Base-by-base conservation (phyloP, 2,797 vertebrate species). In the Cryptoblepharus egeriae region DNA sequence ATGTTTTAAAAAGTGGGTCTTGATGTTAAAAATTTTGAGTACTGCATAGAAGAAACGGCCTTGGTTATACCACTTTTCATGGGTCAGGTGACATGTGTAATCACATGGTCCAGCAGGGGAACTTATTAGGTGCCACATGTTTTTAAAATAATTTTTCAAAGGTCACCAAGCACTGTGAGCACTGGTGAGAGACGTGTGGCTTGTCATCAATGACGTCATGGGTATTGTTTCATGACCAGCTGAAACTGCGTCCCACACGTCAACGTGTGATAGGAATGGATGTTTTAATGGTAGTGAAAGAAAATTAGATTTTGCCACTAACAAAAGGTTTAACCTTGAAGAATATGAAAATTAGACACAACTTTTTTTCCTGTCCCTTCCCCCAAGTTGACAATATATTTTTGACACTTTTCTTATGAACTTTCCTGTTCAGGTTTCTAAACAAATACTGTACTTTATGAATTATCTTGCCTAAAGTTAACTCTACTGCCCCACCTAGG, bases 401-500 rank as follows among this genome's bases (percentile, higher is more conserved):
- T 37, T 80, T 64, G 45, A 37, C 42, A 64, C 45, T 37, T 73
- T 64, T 76, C n/a, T 30, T 30, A 12, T 60, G 20, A 16, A 61
- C 42, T 69, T 69, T 76, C 49, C n/a, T 70, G 10, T 76, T 77
- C n/a, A 15, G 3, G 32, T 49, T n/a, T 26, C 3, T 39, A 60
- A 57, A n/a, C 26, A 4, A 39, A 68, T 37, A 39, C 61, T 70
- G 37, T 57, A 57, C 45, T 49, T 7, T 49, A 49, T 13, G 13
- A 5, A 10, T 52, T 71, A 5, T 30, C 52, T 63, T 63, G 57
- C 58, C 70, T 77, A 18, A 35, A 22, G 42, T 69, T 82, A 82
- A 52, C 81, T 82, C 81, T 64, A 71, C 45, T 77, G 75, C 81
- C 68, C 81, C 75, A 83, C 45, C 81, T 77, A 71, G 67, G 52